Conservation (phyloP, 2,113 vertebrate species). For the Heterotilapia buettikoferi region DNA sequence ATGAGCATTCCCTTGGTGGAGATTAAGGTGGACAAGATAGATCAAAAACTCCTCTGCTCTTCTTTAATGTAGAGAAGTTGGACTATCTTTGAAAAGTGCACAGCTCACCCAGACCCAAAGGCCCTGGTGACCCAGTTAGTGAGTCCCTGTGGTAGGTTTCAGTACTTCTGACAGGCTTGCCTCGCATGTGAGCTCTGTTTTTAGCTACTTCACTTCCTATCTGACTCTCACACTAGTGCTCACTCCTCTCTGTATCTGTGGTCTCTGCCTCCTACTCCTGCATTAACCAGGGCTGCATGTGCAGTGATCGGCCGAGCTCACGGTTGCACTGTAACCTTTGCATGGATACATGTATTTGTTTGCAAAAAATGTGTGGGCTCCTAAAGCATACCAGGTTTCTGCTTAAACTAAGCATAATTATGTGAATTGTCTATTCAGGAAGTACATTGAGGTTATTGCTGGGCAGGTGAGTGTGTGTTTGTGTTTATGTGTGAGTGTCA, state of each 20-base stretch:
- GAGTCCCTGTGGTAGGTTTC: slow-evolving; percentile 49
- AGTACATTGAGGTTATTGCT: slow-evolving; percentile 31
- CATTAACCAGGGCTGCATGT: slow-evolving; percentile 6
- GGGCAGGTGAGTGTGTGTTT: slow-evolving; percentile 23
- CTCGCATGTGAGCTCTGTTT: slow-evolving; percentile 49
- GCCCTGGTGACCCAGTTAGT: slow-evolving; percentile 65
- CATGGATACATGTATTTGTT: neutral
- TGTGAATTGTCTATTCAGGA: slow-evolving; percentile 43
- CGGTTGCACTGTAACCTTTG: neutral
- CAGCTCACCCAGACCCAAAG: slow-evolving; percentile 49
- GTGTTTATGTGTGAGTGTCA: neutral
- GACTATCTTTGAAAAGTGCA: slow-evolving; percentile 48
- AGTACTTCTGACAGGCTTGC: slow-evolving; percentile 42
- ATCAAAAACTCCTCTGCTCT: slow-evolving; percentile 30
- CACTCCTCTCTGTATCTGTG: neutral
- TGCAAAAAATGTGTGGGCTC: slow-evolving; percentile 18
- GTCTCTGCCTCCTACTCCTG: slow-evolving; percentile 30
- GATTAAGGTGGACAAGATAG: slow-evolving; percentile 53
- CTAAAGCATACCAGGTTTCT: neutral
- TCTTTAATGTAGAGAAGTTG: slow-evolving; percentile 32
- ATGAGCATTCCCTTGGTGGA: slow-evolving; percentile 51
- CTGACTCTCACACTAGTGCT: slow-evolving; percentile 21
- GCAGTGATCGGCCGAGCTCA: neutral
- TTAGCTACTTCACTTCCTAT: slow-evolving; percentile 57
- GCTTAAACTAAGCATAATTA: slow-evolving; percentile 21